Percentiles rank a stretch among this genome's conserved stretches.
Evolutionary conservation across 2,888 invertebrate species (phyloP).

Genomic region (Epirrhoe alternata): DNA sequence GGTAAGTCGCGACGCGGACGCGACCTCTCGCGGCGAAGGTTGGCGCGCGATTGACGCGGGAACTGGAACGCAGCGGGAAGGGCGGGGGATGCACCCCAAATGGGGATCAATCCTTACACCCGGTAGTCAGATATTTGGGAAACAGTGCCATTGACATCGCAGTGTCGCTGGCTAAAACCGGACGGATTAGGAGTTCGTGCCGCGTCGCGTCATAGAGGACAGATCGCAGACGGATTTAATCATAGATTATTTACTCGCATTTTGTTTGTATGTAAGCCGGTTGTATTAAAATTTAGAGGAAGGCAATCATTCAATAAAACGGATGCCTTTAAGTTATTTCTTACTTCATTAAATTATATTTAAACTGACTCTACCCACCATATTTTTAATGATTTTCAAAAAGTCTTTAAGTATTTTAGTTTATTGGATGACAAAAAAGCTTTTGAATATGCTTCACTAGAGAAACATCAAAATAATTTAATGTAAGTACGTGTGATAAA

Average conservation of each 20-base stretch:
- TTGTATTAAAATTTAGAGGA: background rate
- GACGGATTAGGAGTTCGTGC: slow-evolving; percentile 40
- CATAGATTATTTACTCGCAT: background rate
- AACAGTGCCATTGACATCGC: slow-evolving; percentile 58
- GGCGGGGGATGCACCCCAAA: slow-evolving; percentile 77
- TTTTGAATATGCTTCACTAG: background rate
- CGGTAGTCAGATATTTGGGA: slow-evolving; percentile 60
- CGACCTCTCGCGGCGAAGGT: slow-evolving; percentile 81
- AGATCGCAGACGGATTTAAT: background rate
- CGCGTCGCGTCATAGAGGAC: background rate
- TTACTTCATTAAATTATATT: too few species aligned
- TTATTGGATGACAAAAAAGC: background rate
- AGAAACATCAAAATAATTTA: too few species aligned
- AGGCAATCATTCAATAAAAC: background rate
- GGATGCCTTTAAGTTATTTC: background rate
- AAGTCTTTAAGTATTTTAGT: background rate
- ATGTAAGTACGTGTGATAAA: too few species aligned
- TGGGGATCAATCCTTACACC: slow-evolving; percentile 64
- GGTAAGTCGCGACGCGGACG: slow-evolving; percentile 59
- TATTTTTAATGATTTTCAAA: background rate
- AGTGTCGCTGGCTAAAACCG: slow-evolving; percentile 43
- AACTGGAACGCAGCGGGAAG: slow-evolving; percentile 56
- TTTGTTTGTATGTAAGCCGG: background rate
- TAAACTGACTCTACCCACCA: background rate
- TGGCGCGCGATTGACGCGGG: slow-evolving; percentile 78